A percentile compares a stretch with the other conserved stretches of the same genome.
Conservation (phyloP, 2,113 vertebrate species). For the Boleophthalmus pectinirostris region DNA sequence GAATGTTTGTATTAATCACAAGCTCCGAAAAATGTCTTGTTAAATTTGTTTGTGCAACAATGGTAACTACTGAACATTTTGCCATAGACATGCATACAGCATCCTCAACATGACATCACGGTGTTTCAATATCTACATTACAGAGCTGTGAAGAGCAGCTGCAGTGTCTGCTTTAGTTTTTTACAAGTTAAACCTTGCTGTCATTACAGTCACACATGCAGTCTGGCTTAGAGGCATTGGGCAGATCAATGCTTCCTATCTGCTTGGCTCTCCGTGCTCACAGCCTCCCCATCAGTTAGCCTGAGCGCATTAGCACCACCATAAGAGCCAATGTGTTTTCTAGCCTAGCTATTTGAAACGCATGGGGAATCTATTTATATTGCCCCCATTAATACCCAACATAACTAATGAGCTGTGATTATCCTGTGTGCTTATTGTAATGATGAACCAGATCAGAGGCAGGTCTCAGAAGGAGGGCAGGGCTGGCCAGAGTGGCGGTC, state of each 20-base stretch:
- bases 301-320: conserved; percentile 57
- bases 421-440: conserved; percentile 68
- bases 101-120: too few relatives aligned
- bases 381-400: conserved; percentile 77
- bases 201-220: conserved; percentile 42
- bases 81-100: too few relatives aligned
- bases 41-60: too few relatives aligned
- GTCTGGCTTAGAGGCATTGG: conserved; percentile 39
- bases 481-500: conserved; percentile 43
- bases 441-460: conserved; percentile 62
- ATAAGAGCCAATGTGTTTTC: conserved; percentile 61
- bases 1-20: too few relatives aligned
- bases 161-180: conserved; percentile 5
- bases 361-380: conserved; percentile 72
- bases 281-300: conserved; percentile 69
- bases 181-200: conserved; percentile 16
- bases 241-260: conserved; percentile 59
- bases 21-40: too few relatives aligned
- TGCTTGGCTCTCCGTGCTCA: conserved; percentile 52
- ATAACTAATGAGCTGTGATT: conserved; percentile 80
- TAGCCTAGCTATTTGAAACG: conserved; percentile 65
- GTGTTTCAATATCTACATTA: background rate
- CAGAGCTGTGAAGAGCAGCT: conserved; percentile 15
- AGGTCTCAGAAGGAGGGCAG: conserved; percentile 26
- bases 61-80: too few relatives aligned